Evolutionary conservation across 2,888 invertebrate species (phyloP).

Genomic region (Drosophila demipolita): DNA sequence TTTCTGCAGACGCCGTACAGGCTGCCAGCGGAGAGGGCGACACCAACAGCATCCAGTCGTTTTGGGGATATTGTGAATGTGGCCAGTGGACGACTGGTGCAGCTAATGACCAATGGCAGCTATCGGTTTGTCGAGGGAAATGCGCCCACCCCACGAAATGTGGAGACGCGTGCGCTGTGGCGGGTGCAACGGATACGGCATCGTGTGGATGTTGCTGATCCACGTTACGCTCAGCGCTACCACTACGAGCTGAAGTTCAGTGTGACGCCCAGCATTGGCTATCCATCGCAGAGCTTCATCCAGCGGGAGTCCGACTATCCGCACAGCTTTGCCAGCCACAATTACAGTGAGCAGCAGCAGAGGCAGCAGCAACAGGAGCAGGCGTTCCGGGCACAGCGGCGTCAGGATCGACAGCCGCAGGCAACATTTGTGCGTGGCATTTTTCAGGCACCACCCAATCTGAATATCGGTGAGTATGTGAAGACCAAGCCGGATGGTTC

Average conservation of each 20-base stretch:
- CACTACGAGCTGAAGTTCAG: constrained; percentile 90
- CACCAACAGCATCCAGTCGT: constrained; percentile 65
- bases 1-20: constrained; percentile 80
- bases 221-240: constrained; percentile 81
- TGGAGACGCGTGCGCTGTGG: constrained; percentile 88
- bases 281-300: constrained; percentile 86
- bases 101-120: constrained; percentile 83
- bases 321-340: constrained; percentile 76
- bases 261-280: constrained; percentile 85
- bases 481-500: constrained; percentile 32
- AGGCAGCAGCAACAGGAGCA: constrained; percentile 31
- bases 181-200: constrained; percentile 89
- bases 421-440: constrained; percentile 75
- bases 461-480: constrained; percentile 84
- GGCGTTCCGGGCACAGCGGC: constrained; percentile 66
- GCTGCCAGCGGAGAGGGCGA: constrained; percentile 33
- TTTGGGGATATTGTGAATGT: constrained; percentile 89
- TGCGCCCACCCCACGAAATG: constrained; percentile 39
- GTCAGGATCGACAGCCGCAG: constrained; percentile 67
- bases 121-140: constrained; percentile 86
- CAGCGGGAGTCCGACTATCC: constrained; percentile 86
- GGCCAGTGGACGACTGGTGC: constrained; percentile 88
- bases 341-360: constrained; percentile 47
- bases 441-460: constrained; percentile 65
- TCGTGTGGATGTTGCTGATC: constrained; percentile 84